These are phyloP conservation scores for Eulithis testata DNA, from an alignment of 2,888 invertebrate genomes.

Conservation along the genomic window DNA sequence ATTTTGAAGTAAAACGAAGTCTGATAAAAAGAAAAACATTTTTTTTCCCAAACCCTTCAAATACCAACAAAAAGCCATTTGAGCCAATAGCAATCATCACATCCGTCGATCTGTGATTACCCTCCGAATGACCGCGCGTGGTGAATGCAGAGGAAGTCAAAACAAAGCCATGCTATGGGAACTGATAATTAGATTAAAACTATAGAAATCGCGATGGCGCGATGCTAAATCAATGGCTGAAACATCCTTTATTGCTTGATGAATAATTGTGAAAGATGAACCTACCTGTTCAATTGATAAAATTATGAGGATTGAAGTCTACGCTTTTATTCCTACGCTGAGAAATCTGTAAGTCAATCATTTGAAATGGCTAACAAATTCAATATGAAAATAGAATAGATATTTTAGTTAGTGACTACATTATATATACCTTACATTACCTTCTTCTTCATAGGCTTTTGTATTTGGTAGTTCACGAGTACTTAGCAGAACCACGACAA, in stretches of 20 bases:
- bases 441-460: too few relatives aligned
- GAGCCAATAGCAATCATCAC: conserved; percentile 29
- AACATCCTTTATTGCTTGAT: conserved; percentile 40
- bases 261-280: conserved; percentile 7
- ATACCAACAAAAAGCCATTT: conserved; percentile 22
- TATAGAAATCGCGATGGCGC: conserved; percentile 40
- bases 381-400: too few relatives aligned
- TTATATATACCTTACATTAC: too few relatives aligned
- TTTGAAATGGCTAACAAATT: too few relatives aligned
- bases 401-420: too few relatives aligned
- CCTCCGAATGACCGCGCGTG: conserved; percentile 39
- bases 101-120: conserved; percentile 36
- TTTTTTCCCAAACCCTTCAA: conserved; percentile 17
- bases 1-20: too few relatives aligned
- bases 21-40: not conserved
- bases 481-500: too few relatives aligned
- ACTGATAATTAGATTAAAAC: conserved; percentile 81
- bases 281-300: not conserved
- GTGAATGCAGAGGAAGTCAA: conserved; percentile 70
- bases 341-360: too few relatives aligned
- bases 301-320: too few relatives aligned
- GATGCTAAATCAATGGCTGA: conserved; percentile 42
- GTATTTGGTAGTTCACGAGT: too few relatives aligned
- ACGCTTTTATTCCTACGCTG: too few relatives aligned
- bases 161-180: conserved; percentile 70